Percentiles rank a stretch among this genome's conserved stretches.
These are phyloP conservation scores for Cyanoramphus novaezelandiae DNA, from an alignment of 2,113 vertebrate species.

Conservation along the genomic window DNA sequence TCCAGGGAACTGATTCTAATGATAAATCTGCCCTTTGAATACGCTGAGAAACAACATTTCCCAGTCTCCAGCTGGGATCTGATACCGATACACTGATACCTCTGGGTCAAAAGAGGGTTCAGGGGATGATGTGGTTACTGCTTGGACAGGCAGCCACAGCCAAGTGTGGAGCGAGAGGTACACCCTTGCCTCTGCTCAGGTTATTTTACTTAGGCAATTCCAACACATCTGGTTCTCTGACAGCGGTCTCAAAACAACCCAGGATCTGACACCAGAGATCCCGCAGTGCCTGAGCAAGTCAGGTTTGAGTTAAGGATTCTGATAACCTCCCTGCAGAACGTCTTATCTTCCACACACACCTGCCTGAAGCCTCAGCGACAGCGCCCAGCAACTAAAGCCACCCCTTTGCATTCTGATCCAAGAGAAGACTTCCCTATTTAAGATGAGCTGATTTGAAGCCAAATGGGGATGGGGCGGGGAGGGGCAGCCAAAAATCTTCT, in stretches of 20 bases:
- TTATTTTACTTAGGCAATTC: background rate
- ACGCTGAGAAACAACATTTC: background rate
- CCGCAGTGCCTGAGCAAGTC: background rate
- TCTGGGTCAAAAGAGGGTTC: conserved; percentile 11
- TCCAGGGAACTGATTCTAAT: conserved; percentile 9
- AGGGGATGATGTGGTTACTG: fast-evolving
- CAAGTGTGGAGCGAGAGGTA: background rate
- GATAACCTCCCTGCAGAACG: background rate
- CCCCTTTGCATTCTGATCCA: background rate
- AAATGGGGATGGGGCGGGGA: background rate
- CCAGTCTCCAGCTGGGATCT: background rate
- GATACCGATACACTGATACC: background rate
- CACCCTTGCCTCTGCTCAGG: background rate
- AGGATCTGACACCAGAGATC: background rate
- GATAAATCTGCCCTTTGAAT: conserved; percentile 41
- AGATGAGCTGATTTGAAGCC: background rate
- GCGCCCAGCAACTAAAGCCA: fast-evolving
- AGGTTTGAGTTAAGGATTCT: background rate
- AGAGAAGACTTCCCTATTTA: background rate
- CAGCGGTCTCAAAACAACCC: conserved; percentile 4
- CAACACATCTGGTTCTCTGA: conserved; percentile 17
- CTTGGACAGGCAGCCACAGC: background rate
- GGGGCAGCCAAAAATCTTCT: background rate
- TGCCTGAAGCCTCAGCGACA: background rate
- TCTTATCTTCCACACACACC: background rate